A percentile compares a stretch with the other conserved stretches of the same genome.
Conservation (phyloP, 2,113 vertebrate species). For the Leptocoma aspasia region DNA sequence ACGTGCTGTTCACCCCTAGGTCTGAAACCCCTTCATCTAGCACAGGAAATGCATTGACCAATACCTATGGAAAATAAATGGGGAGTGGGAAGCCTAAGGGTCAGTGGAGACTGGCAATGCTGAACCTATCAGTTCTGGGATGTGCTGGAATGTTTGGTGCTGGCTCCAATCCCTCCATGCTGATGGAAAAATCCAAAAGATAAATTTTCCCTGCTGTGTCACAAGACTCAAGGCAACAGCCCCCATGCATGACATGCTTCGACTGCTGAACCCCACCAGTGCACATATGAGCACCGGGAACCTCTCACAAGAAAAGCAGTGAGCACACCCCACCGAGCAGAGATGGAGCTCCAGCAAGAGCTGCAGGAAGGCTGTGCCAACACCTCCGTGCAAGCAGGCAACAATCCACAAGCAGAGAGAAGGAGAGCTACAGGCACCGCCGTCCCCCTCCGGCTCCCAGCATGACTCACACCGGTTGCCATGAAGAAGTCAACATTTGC, state of each 20-base stretch:
- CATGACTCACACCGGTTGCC: background rate
- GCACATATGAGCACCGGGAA: rapidly evolving
- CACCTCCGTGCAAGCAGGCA: background rate
- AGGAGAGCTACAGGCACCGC: background rate
- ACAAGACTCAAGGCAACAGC: background rate
- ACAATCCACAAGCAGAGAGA: background rate
- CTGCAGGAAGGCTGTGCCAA: background rate
- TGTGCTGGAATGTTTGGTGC: background rate
- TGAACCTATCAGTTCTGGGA: rapidly evolving
- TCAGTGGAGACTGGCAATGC: background rate
- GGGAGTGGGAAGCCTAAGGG: background rate
- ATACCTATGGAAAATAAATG: background rate
- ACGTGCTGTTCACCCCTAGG: background rate
- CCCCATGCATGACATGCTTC: rapidly evolving
- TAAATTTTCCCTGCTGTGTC: background rate
- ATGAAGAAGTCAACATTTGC: slow-evolving; percentile 30
- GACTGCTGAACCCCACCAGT: rapidly evolving
- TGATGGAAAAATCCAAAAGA: background rate
- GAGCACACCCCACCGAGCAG: background rate
- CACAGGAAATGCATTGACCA: background rate
- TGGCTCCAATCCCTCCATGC: rapidly evolving
- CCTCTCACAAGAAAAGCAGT: background rate
- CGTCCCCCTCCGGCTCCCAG: background rate
- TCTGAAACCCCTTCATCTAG: background rate
- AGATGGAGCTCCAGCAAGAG: background rate